Conservation (phyloP, 2,113 vertebrate genomes). For the Apus apus region DNA sequence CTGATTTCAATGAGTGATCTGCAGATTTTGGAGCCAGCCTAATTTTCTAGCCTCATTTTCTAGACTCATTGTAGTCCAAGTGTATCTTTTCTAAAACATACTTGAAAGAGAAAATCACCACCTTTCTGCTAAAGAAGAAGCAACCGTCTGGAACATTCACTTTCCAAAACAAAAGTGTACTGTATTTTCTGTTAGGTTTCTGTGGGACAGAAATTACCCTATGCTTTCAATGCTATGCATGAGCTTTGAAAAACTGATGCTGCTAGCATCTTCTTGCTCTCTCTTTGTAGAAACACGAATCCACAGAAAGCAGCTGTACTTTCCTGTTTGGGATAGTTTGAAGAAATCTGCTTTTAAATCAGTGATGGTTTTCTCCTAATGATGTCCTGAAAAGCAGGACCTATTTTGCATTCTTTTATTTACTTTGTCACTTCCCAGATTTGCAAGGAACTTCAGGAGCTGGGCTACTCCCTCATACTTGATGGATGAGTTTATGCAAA, state of each 20-base stretch:
- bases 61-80: background rate
- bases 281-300: background rate
- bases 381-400: background rate
- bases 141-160: background rate
- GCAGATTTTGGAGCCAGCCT: conserved; percentile 12
- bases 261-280: background rate
- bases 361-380: background rate
- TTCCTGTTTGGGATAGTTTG: background rate
- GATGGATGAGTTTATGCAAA: background rate
- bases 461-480: background rate
- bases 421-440: background rate
- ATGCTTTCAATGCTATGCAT: background rate
- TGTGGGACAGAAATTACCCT: background rate
- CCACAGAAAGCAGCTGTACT: background rate
- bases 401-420: background rate
- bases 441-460: background rate
- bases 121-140: conserved; percentile 30
- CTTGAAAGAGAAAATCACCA: background rate
- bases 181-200: background rate
- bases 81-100: background rate
- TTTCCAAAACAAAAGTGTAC: background rate
- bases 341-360: background rate
- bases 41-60: conserved; percentile 46
- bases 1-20: background rate
- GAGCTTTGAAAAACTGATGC: background rate